Percentiles rank a stretch among this genome's conserved stretches.
Conservation (phyloP, 1,140 invertebrate species). For the Drosophila pseudoananassae region DNA sequence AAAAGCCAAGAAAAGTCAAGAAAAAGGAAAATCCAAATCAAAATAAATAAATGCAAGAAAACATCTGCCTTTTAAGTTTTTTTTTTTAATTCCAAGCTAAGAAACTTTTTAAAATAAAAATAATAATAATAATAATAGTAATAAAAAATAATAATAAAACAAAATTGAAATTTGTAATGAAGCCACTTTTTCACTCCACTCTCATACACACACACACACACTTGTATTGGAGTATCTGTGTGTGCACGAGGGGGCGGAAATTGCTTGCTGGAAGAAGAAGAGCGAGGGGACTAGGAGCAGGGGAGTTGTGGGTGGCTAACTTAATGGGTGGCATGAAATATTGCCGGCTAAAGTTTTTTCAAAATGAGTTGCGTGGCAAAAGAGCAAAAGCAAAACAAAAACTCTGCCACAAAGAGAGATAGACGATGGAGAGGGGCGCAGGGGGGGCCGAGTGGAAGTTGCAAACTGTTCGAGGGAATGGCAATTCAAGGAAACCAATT, state of each 20-base stretch:
- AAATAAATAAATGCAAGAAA: slow-evolving; percentile 71
- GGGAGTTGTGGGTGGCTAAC: slow-evolving; percentile 26
- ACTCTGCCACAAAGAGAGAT: slow-evolving; percentile 29
- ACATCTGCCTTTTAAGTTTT: slow-evolving; percentile 58
- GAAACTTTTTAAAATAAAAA: slow-evolving; percentile 66
- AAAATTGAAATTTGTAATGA: slow-evolving; percentile 82
- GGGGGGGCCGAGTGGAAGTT: slow-evolving; percentile 21
- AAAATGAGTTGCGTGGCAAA: slow-evolving; percentile 76
- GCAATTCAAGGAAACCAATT: slow-evolving; percentile 58
- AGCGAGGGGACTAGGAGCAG: background rate
- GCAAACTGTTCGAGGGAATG: slow-evolving; percentile 34
- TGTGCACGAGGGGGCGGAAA: slow-evolving; percentile 67
- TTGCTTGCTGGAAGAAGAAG: slow-evolving; percentile 32
- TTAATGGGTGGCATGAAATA: slow-evolving; percentile 80
- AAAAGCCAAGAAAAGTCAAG: slow-evolving; percentile 39
- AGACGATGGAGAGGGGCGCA: slow-evolving; percentile 9
- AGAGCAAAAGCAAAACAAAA: slow-evolving; percentile 68
- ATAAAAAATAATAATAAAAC: slow-evolving; percentile 64
- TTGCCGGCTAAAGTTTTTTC: slow-evolving; percentile 76
- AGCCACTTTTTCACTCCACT: slow-evolving; percentile 71
- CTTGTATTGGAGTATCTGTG: slow-evolving; percentile 31
- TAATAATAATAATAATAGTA: slow-evolving; percentile 59
- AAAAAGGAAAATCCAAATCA: slow-evolving; percentile 56
- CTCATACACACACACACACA: slow-evolving; percentile 4
- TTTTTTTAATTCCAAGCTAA: slow-evolving; percentile 23